These are phyloP conservation scores for Rutpela maculata DNA, from an alignment of 2,888 invertebrate genomes.

Conservation along the genomic window DNA sequence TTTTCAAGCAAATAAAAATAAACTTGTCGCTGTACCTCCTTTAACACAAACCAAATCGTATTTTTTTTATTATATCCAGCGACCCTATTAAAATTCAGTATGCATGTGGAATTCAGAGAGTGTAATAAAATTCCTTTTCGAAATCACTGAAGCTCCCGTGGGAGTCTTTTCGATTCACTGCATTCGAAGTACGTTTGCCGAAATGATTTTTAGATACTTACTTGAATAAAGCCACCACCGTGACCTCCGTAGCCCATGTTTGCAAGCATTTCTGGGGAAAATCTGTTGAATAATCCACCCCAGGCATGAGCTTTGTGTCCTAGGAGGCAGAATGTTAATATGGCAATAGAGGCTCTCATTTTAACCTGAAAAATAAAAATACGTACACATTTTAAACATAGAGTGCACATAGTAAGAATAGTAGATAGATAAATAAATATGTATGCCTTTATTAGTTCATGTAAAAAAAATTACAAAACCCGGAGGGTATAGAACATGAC, in stretches of 20 bases:
- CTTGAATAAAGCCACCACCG: conserved; percentile 78
- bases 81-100: neutral
- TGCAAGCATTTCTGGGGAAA: conserved; percentile 89
- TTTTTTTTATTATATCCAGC: neutral
- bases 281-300: conserved; percentile 90
- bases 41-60: neutral
- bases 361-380: conserved; percentile 41
- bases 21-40: too few relatives aligned
- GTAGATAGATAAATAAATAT: too few relatives aligned
- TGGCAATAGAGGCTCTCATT: conserved; percentile 68
- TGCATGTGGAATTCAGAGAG: neutral
- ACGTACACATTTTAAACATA: neutral
- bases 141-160: neutral
- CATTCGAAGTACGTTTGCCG: conserved; percentile 4
- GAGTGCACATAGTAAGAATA: too few relatives aligned
- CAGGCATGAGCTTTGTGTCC: conserved; percentile 78
- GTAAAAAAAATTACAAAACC: too few relatives aligned
- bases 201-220: conserved; percentile 64
- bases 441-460: too few relatives aligned
- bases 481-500: too few relatives aligned
- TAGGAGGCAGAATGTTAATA: conserved; percentile 67
- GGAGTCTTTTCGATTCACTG: neutral
- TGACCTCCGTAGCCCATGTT: conserved; percentile 87
- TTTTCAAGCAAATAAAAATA: too few relatives aligned
- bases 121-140: neutral